Base-by-base conservation (phyloP, 2,888 invertebrate species). In the Aelia acuminata region DNA sequence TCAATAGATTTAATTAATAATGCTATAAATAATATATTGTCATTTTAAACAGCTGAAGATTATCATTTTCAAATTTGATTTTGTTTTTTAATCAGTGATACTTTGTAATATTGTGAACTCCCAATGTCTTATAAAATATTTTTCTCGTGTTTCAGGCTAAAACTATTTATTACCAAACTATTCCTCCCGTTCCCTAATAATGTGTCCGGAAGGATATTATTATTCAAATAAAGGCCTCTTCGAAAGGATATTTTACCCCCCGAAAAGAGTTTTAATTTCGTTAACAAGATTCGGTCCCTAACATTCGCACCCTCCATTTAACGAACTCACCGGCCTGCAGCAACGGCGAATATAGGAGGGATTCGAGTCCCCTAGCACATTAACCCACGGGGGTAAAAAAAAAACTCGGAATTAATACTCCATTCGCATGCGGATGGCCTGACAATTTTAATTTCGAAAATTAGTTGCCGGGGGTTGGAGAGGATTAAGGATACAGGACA, bases 381-480 rank as follows among this genome's bases (percentile, higher is more conserved):
- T 80, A 80, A 80, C 4, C 35, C n/a, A 22, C 63, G 31, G n/a
- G 43, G 35, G n/a, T n/a, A 84, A 84, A 84, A 39, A 53, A 85
- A 85, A 53, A 39, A 53, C 50, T 53, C 85, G n/a, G 85, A 85
- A 85, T 85, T 85, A 85, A 85, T 85, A 50, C 53, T 5, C 85
- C 85, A 85, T 85, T 85, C 39, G n/a, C 57, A 85, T 85, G 85
- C 85, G 85, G 85, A 85, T 85, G 35, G 85, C 35, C 39, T 53
- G 57, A 85, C 85, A 85, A 53, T 85, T 85, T 85, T 49, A 85
- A 85, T 53, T 85, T 53, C 20, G 50, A 50, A 43, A 50, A 85
- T 85, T 85, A 85, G 50, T 26, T 20, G 22, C n/a, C 39, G 2
- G 15, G 22, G 35, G 26, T 0, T n/a, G 13, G 57, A 8, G 63